Evolutionary conservation across 2,888 invertebrate genomes (phyloP).

Genomic region (Cephus rjabovi): DNA sequence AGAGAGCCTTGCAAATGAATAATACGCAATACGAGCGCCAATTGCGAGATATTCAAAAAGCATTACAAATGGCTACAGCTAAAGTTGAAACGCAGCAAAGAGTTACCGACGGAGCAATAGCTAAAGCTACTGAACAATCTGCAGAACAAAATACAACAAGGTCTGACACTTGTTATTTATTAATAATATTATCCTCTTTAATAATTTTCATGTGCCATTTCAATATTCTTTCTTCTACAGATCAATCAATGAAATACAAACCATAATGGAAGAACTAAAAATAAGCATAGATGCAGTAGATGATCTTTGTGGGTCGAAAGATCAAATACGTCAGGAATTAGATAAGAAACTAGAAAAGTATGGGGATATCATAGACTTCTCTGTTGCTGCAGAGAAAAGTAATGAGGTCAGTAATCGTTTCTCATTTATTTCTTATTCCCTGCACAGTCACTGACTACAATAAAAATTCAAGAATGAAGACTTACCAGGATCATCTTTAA

Average conservation of each 20-base stretch:
- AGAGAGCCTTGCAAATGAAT: conserved; percentile 43
- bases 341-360: conserved; percentile 54
- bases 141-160: too few relatives aligned
- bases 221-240: conserved; percentile 30
- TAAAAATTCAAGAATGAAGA: not conserved
- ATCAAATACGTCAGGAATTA: conserved; percentile 53
- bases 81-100: conserved; percentile 63
- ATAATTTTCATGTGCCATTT: too few relatives aligned
- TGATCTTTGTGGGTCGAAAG: conserved; percentile 46
- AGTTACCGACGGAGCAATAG: conserved; percentile 56
- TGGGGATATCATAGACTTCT: conserved; percentile 46
- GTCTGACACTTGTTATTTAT: not conserved
- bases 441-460: not conserved
- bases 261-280: conserved; percentile 32
- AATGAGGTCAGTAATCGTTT: conserved; percentile 42
- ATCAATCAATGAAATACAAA: conserved; percentile 38
- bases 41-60: conserved; percentile 33
- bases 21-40: conserved; percentile 32
- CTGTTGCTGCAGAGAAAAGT: conserved; percentile 34
- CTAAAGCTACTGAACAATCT: conserved; percentile 60
- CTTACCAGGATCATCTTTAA: not conserved
- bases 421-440: conserved; percentile 11
- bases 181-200: not conserved
- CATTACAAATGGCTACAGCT: conserved; percentile 43
- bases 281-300: conserved; percentile 47